A percentile compares a stretch with the other conserved stretches of the same genome.
These are phyloP conservation scores for Protobothrops mucrosquamatus DNA, from an alignment of 2,113 vertebrate species.

Conservation along the genomic window DNA sequence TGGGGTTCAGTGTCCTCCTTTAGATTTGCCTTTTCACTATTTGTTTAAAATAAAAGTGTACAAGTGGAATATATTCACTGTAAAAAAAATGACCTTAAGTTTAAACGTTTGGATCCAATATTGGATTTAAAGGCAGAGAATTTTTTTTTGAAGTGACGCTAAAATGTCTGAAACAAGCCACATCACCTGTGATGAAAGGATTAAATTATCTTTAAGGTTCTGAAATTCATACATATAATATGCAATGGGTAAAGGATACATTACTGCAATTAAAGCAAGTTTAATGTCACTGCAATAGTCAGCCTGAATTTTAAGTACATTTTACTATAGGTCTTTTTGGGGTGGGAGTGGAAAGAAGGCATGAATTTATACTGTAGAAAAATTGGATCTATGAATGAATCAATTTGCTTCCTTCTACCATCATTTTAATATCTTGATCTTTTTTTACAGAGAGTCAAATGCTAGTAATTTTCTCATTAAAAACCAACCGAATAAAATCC, in stretches of 20 bases:
- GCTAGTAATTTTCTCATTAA: background rate
- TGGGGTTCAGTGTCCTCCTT: conserved; percentile 1
- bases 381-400: background rate
- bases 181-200: background rate
- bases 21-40: conserved; percentile 18
- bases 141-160: background rate
- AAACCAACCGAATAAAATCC: background rate
- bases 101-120: background rate
- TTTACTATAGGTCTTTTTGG: background rate
- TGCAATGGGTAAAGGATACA: background rate
- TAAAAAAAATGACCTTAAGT: background rate
- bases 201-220: background rate
- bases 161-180: background rate
- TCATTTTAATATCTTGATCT: background rate
- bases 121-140: background rate
- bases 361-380: background rate
- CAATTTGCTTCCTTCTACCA: background rate
- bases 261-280: background rate
- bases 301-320: background rate
- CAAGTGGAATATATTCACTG: background rate
- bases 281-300: background rate
- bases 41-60: background rate
- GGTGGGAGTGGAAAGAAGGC: background rate
- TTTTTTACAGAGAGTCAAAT: background rate
- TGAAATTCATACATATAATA: background rate